Evolutionary conservation across 92 coral and sea anemone species (phyloP), one percentile per base, ranked within the genome.

Genomic region (Porites evermanni): DNA sequence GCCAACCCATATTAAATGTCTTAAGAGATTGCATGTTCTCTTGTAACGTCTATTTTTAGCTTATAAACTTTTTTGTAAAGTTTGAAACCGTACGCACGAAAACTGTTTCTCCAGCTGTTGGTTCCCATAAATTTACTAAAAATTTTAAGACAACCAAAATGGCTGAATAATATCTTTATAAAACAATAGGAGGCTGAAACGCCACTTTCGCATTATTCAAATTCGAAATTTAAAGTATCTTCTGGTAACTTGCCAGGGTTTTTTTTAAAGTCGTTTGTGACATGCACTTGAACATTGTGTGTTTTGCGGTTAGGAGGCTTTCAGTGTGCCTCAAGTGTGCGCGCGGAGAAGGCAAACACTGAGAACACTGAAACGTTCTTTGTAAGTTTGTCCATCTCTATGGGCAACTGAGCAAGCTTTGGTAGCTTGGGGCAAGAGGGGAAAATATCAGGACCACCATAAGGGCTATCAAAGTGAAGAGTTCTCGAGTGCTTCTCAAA

Each of bases 401-500:
- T 10, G 86, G 86, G 86, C 86, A 81, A 81, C 86, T 81, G 67
- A 58, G 63, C 69, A 81, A 70, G 69, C 24, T 81, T 70, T 70
- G 12, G 11, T n/a, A 70, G 69, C 29, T 72, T 74, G 12, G 26
- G 66, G 66, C 72, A 47, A 19, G 64, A 61, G 65, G 53, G 54
- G 56, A 74, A 17, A 73, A 44, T 74, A 80, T 64, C 87, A 72
- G n/a, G 79, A 20, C 26, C 65, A 51, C 79, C 74, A 72, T 73
- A n/a, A 54, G 13, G 63, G 80, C 80, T 83, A 74, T 83, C 80
- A 59, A 53, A 73, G 72, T 91, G 88, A 87, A 91, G 93, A 78
- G 93, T 16, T 77, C 78, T 91, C 84, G 88, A 91, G 93, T 87
- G 93, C 91, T 87, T 82, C 77, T 86, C 90, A 94, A 94, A 94